Evolutionary conservation across 2,888 invertebrate species (phyloP), one percentile per base, ranked within the genome.

Genomic region (Parnassius glacialis): DNA sequence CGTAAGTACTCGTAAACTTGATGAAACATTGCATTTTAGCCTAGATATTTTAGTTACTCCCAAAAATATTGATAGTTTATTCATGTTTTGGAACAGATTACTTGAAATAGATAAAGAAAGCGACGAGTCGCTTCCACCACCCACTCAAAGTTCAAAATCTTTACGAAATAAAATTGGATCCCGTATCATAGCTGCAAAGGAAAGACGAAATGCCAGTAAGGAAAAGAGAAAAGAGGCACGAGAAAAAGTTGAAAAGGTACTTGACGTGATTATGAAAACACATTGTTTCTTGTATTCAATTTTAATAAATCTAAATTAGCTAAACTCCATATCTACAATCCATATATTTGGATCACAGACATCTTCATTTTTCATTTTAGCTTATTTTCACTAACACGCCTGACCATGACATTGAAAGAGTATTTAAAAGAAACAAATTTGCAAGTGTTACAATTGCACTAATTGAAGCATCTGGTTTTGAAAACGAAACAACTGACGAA

Each of bases 371-470:
- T 13, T 44, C 60, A 59, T 62, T 78, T 47, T 76, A 90, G 90
- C 78, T 85, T 52, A 70, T 90, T 69, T 74, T 90, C 13, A 86
- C 82, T 57, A 90, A 87, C 62, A 81, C 83, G n/a, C 72, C 78
- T 1, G 86, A 82, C 68, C 74, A 79, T 57, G 80, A 82, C 16
- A 60, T 69, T 13, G 59, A 70, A 3, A 83, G 73, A 71, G 53
- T 65, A 34, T 67, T 68, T 3, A 87, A 84, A 70, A 85, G 74
- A 66, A 74, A 70, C 10, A 89, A 85, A 79, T 62, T 81, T 48
- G 89, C 97, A 13, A 97, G 98, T 42, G 97, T 99, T 12, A 98
- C 97, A 57, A 95, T 99, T 74, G 96, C 98, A 48, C 92, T 99
- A 65, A 96, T 99, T 43, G 98, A 99, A 88, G 98, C 96, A 47